Evolutionary conservation across 2,888 invertebrate species (phyloP), one percentile per base, ranked within the genome.

Genomic region (Laspeyria flexula): DNA sequence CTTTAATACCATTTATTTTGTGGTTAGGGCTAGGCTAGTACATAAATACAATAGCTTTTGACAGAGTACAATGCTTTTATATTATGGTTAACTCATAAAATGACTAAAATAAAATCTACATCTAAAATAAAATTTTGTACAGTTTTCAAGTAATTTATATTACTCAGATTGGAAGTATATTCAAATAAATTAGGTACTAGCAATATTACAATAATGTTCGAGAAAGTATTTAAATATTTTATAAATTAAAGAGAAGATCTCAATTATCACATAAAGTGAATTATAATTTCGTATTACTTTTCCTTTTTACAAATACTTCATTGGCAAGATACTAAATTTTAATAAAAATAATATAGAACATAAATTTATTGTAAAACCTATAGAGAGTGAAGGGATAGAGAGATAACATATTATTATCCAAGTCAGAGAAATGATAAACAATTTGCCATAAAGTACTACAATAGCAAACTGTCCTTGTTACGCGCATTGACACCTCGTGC

Each of bases 371-470:
- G 71, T 86, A 83, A 78, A 82, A 78, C 84, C 76, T 86, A 88
- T 86, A 90, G 88, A 89, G 89, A 90, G 88, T 87, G 85, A 85
- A 86, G 78, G 83, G 69, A 84, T 82, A 89, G 85, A 90, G 85
- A 89, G 84, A 85, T 81, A 38, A 13, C 79, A 80, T 69, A 74
- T 69, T 75, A 78, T 81, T 77, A 84, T 81, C 80, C 77, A 74
- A 76, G 73, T 75, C 65, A 78, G 76, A 68, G 78, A 75, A 79
- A 75, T 75, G 70, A 68, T 75, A 80, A 85, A 83, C 89, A 81
- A 83, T 84, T 85, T 88, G 87, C 90, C 81, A 86, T 88, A 85
- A 42, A 45, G 34, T 52, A 86, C 75, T 87, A 85, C 81, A 83
- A 85, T 85, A 89, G 88, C 89, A 88, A 88, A 88, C 78, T 81